phyloP scores from a whole-genome alignment of 2,797 vertebrate genomes.

The Acrossocheilus wenchowensis region DNA sequence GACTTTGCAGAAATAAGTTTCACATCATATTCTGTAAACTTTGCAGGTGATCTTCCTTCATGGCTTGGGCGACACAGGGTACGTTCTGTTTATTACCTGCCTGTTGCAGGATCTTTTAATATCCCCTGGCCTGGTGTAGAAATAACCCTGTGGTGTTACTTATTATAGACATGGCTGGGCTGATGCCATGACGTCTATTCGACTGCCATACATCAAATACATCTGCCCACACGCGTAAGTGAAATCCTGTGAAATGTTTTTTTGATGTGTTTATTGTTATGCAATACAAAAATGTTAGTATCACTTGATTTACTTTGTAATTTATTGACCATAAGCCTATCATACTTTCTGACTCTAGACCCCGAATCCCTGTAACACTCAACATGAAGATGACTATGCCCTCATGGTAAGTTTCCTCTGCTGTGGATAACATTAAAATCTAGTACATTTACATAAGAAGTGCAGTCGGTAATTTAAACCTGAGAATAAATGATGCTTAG shows the following conservation, averaged over 20 bases:
- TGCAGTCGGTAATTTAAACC: not conserved
- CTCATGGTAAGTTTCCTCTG: slow-evolving; percentile 82
- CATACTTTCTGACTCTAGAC: slow-evolving; percentile 74
- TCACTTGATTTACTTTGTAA: not conserved
- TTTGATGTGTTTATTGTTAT: not conserved
- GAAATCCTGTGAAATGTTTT: not conserved
- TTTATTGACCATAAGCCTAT: not conserved
- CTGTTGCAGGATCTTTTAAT: slow-evolving; percentile 5
- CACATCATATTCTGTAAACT: slow-evolving; percentile 47
- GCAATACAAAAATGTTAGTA: not conserved
- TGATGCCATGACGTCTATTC: slow-evolving; percentile 85
- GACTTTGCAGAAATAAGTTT: slow-evolving; percentile 7
- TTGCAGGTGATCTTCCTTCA: slow-evolving; percentile 97
- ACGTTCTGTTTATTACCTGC: slow-evolving; percentile 68
- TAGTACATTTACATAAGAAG: not conserved
- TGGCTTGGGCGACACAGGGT: slow-evolving; percentile 96
- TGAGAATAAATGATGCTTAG: no score
- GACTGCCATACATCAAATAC: slow-evolving; percentile 92
- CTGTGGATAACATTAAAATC: not conserved
- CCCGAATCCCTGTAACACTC: slow-evolving; percentile 92
- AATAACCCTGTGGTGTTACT: slow-evolving; percentile 32
- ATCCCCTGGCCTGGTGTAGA: not conserved
- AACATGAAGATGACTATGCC: slow-evolving; percentile 94
- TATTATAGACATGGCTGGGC: slow-evolving; percentile 92
- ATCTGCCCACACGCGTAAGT: slow-evolving; percentile 98